These are phyloP conservation scores for Callaeas wilsoni DNA, from an alignment of 2,113 vertebrate genomes.

Conservation along the genomic window DNA sequence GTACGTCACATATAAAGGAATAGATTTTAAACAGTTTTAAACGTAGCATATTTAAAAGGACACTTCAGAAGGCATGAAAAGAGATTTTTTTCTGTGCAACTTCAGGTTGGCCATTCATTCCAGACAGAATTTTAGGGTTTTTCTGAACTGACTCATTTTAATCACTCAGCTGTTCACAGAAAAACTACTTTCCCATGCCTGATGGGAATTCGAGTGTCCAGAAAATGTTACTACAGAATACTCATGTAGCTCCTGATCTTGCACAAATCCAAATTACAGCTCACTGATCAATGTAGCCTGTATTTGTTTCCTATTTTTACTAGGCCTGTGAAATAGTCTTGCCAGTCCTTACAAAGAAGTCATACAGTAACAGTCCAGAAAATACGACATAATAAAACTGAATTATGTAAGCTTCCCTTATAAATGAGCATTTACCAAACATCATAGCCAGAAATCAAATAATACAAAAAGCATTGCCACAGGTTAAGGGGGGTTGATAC, in stretches of 20 bases:
- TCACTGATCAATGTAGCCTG: not conserved
- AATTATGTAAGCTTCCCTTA: not conserved
- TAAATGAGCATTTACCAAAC: not conserved
- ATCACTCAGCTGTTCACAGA: not conserved
- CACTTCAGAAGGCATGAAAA: not conserved
- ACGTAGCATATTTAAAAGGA: not conserved
- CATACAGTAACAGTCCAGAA: not conserved
- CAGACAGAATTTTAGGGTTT: not conserved
- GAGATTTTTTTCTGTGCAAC: not conserved
- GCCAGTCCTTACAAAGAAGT: not conserved
- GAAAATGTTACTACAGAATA: not conserved
- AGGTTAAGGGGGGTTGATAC: not conserved
- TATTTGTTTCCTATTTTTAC: not conserved
- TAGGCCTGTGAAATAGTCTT: not conserved
- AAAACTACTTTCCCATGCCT: not conserved
- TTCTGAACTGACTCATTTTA: not conserved
- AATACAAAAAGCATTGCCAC: not conserved
- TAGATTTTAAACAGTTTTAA: not conserved
- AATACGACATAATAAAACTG: not conserved
- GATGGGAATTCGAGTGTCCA: not conserved
- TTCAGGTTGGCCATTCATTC: not conserved
- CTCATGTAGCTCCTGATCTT: not conserved
- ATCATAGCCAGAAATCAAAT: not conserved
- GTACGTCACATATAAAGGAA: accelerated
- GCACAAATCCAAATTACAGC: not conserved